Conservation (phyloP, 2,888 invertebrate species). For the Ceriagrion tenellum region DNA sequence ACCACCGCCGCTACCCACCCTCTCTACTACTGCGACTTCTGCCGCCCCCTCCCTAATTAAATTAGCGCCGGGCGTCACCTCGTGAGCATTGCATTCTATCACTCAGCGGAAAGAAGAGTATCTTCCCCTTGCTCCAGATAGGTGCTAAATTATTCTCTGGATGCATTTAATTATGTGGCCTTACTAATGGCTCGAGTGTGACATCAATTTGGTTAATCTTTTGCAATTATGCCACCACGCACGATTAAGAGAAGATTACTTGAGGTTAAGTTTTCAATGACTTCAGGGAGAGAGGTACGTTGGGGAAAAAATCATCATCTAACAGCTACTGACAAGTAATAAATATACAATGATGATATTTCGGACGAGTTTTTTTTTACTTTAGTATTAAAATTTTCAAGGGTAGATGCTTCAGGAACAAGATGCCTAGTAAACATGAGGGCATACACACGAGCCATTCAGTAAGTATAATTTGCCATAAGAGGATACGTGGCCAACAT, state of each 20-base stretch:
- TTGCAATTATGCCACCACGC: not conserved
- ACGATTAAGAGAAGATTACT: not conserved
- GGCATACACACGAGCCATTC: too few relatives aligned
- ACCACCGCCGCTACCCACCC: not conserved
- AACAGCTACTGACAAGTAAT: too few relatives aligned
- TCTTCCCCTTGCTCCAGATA: conserved; percentile 20
- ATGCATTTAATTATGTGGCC: not conserved
- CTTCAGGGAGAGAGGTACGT: too few relatives aligned
- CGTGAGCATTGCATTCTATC: conserved; percentile 36
- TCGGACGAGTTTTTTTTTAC: too few relatives aligned
- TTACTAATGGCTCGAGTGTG: not conserved
- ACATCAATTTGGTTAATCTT: not conserved
- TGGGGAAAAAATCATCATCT: too few relatives aligned
- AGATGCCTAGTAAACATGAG: too few relatives aligned
- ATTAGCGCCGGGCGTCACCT: conserved; percentile 52
- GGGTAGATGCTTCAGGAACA: too few relatives aligned
- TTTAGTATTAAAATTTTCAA: too few relatives aligned
- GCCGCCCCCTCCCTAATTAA: conserved; percentile 38
- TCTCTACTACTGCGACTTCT: not conserved
- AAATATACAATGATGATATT: too few relatives aligned
- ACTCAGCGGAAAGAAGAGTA: not conserved
- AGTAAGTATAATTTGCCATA: too few relatives aligned
- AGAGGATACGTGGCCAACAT: too few relatives aligned
- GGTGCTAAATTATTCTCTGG: not conserved
- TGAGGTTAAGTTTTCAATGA: not conserved